phyloP scores from a whole-genome alignment of 2,113 vertebrate genomes.

The Amblyopsis rosae region DNA sequence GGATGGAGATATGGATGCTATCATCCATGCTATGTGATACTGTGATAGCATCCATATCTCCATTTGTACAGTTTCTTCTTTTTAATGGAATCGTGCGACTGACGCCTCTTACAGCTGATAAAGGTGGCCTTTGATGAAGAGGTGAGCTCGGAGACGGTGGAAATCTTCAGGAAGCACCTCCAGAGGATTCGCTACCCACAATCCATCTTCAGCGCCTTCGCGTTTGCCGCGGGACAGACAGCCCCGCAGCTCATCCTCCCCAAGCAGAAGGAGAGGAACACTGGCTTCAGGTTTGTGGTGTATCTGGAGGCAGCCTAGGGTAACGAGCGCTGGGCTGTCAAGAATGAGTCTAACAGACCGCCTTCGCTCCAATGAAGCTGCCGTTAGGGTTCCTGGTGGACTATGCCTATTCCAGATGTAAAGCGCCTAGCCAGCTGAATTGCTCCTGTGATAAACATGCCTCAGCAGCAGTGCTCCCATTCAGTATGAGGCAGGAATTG shows the following conservation, averaged over 20 bases:
- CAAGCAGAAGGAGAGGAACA: conserved; percentile 97
- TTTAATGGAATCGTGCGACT: conserved; percentile 1
- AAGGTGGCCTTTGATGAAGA: conserved; percentile 98
- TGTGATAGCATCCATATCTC: no score
- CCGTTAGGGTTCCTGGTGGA: background rate
- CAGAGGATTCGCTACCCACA: conserved; percentile 95
- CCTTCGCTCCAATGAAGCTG: background rate
- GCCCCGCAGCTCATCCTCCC: conserved; percentile 89
- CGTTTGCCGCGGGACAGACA: conserved; percentile 92
- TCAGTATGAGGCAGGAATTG: background rate
- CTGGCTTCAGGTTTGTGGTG: conserved; percentile 88
- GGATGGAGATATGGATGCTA: background rate
- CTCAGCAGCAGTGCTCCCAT: background rate
- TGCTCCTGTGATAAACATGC: background rate
- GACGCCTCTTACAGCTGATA: conserved; percentile 81
- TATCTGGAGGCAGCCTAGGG: background rate
- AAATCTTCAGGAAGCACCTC: conserved; percentile 95
- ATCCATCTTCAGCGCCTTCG: conserved; percentile 93
- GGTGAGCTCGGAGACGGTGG: conserved; percentile 93
- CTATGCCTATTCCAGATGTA: background rate
- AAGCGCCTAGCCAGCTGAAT: background rate
- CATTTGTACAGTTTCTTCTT: background rate
- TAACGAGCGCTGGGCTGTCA: background rate
- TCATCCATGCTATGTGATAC: no score
- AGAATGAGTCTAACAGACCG: background rate